phyloP scores from a whole-genome alignment of 2,113 vertebrate genomes.

The Tetrax tetrax region DNA sequence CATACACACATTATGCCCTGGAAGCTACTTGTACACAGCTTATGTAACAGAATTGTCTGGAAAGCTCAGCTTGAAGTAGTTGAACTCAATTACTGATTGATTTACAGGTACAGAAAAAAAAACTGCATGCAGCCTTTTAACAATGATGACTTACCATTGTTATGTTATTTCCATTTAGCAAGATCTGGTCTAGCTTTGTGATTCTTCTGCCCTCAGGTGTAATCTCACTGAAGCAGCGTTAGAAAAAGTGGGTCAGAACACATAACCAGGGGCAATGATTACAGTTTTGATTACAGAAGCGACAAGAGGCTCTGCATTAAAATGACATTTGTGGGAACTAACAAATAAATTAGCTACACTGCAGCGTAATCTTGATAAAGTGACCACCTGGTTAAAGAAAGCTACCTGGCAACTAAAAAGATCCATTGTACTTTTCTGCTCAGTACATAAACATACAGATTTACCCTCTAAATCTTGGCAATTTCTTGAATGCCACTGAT shows the following conservation, averaged over 20 bases:
- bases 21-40: neutral
- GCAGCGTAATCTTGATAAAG: neutral
- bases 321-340: neutral
- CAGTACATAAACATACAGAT: neutral
- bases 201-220: conserved; percentile 96
- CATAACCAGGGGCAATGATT: neutral
- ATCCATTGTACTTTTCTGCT: neutral
- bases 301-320: neutral
- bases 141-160: conserved; percentile 85
- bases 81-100: fast-evolving
- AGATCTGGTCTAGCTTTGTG: conserved; percentile 96
- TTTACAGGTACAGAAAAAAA: neutral
- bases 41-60: neutral
- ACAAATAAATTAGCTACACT: neutral
- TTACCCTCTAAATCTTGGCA: neutral
- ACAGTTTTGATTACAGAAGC: neutral
- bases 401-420: neutral
- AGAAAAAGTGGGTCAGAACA: neutral
- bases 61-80: neutral
- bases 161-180: conserved; percentile 98
- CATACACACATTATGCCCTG: neutral
- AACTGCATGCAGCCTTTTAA: neutral
- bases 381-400: neutral
- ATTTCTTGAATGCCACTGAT: neutral
- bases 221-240: conserved; percentile 84